A percentile compares a stretch with the other conserved stretches of the same genome.
Evolutionary conservation across 2,797 vertebrate genomes (phyloP).

Genomic region (Pangasius mekongensis): DNA sequence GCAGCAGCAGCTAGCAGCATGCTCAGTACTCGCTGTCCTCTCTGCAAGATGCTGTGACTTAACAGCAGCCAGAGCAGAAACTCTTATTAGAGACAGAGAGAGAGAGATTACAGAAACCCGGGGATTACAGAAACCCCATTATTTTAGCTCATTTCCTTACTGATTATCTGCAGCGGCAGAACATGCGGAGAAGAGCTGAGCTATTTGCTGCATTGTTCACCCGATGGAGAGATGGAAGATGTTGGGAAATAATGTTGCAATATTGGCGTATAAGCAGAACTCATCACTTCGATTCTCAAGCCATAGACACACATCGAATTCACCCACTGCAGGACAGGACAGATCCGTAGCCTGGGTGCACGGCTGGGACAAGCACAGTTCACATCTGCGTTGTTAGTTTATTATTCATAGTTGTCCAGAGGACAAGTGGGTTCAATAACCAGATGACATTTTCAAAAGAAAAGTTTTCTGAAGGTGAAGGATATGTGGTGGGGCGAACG

Average conservation of each 20-base stretch:
- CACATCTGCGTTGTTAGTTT: neutral
- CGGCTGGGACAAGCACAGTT: neutral
- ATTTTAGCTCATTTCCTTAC: conserved; percentile 33
- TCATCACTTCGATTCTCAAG: neutral
- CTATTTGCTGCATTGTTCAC: conserved; percentile 5
- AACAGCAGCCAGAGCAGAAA: neutral
- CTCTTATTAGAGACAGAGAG: neutral
- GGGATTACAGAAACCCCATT: conserved; percentile 27
- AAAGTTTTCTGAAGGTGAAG: neutral
- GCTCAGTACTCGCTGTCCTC: conserved; percentile 8
- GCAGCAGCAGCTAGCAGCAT: conserved; percentile 11
- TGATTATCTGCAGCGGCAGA: conserved; percentile 23
- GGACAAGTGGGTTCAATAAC: neutral
- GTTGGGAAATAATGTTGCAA: neutral
- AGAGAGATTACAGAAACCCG: neutral
- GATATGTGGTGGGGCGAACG: no score
- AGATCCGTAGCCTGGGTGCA: neutral
- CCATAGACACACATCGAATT: neutral
- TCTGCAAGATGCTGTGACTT: conserved; percentile 22
- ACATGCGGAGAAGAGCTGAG: neutral
- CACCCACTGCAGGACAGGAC: neutral
- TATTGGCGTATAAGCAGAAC: neutral
- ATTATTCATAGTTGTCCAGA: neutral
- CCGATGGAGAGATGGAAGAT: neutral
- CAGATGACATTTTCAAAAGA: neutral